Percentiles rank a stretch among this genome's conserved stretches.
These are phyloP conservation scores for Caenorhabditis zanzibari DNA, from an alignment of 2,888 invertebrate genomes.

Conservation along the genomic window DNA sequence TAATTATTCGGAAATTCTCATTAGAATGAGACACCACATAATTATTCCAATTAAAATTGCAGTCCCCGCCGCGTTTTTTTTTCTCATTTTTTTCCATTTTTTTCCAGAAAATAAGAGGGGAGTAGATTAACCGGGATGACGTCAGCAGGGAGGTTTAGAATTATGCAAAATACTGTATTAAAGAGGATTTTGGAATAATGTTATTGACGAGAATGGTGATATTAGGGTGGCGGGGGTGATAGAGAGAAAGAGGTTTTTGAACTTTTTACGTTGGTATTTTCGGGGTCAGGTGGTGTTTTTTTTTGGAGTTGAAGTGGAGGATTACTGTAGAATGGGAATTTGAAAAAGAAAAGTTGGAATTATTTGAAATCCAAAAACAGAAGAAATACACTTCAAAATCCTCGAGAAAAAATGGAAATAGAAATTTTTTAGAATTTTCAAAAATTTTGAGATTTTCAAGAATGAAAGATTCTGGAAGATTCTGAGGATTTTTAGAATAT, in stretches of 20 bases:
- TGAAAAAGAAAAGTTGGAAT: too few relatives aligned
- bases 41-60: conserved; percentile 44
- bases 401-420: too few relatives aligned
- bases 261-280: neutral
- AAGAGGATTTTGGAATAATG: conserved; percentile 5
- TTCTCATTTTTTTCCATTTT: neutral
- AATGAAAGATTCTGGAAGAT: too few relatives aligned
- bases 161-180: conserved; percentile 34
- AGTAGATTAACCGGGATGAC: conserved; percentile 30
- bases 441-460: too few relatives aligned
- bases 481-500: too few relatives aligned
- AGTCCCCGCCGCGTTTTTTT: conserved; percentile 4
- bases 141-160: conserved; percentile 12
- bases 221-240: conserved; percentile 35
- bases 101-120: neutral
- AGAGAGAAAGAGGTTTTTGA: neutral
- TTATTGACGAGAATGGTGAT: neutral
- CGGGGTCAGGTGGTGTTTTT: neutral
- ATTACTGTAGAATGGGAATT: too few relatives aligned
- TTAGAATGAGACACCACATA: too few relatives aligned
- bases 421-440: too few relatives aligned
- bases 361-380: too few relatives aligned
- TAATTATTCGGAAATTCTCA: conserved; percentile 16
- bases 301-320: neutral
- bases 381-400: too few relatives aligned